Base-by-base conservation (phyloP, 2,113 vertebrate genomes). In the Ellobius talpinus region DNA sequence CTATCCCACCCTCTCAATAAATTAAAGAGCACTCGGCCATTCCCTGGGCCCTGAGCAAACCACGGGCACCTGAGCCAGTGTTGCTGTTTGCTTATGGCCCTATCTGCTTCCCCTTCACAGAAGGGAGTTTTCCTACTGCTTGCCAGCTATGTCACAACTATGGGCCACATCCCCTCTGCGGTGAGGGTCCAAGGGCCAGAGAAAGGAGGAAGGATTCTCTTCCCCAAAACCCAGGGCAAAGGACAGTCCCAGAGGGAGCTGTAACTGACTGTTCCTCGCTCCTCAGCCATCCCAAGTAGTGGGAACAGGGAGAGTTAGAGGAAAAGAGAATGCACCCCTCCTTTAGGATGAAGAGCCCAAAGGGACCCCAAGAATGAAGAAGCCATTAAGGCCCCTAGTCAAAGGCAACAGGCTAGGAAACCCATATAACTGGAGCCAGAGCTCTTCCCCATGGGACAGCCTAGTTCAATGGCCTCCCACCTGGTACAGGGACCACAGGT, bases 61-160 rank as follows among this genome's bases (percentile, higher is more conserved):
- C 92, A 74, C 85, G 97, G 91, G 91, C 96, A 91, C 96, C 58
- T 42, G 94, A 96, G 96, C 96, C 97, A 86, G 94, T 81, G 95
- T 77, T 1, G 86, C 97, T 96, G 95, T 96, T 98, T 97, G 97
- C 82, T 95, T 97, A 97, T 24, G 78, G 98, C 98, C 98, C 0
- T 91, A 97, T 97, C 97, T 97, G 98, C 93, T 98, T 98, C 98
- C 98, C 98, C 99, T 99, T 99, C 99, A 99, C 94, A 98, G 98
- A 99, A 99, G 99, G 98, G 98, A 99, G 81, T 95, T 97, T 84
- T 96, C 85, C 96, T 87, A 66, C 96, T 87, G 96, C 94, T 33
- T 58, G 93, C 73, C 85, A 87, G 72, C 66, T 42, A 61, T 5
- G 85, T 82, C 94, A 82, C 63, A 82, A 78, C 91, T 65, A 13